These are phyloP conservation scores for Idris sp. DNA, from an alignment of 1,140 invertebrate species.

Conservation along the genomic window DNA sequence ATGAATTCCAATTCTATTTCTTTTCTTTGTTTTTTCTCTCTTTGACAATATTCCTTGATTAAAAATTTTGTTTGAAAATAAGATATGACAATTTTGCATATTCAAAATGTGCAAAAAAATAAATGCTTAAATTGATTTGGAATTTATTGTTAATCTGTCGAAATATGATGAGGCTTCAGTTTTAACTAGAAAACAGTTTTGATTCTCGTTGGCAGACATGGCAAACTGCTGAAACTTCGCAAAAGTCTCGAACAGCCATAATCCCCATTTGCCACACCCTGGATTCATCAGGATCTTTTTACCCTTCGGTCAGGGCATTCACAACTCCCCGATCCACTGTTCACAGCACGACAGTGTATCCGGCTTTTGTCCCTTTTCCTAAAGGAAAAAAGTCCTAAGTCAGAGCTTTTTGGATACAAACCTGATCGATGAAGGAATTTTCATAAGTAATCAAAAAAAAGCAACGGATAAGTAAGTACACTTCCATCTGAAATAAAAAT, in stretches of 20 bases:
- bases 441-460: too few relatives aligned
- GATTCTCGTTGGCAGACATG: constrained; percentile 42
- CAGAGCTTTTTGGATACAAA: constrained; percentile 47
- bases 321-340: constrained; percentile 53
- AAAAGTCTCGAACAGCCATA: constrained; percentile 67
- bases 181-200: neutral
- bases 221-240: constrained; percentile 64
- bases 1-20: too few relatives aligned
- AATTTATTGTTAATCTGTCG: too few relatives aligned
- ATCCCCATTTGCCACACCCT: constrained; percentile 69
- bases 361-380: constrained; percentile 59
- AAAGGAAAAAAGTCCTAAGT: constrained; percentile 47
- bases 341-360: constrained; percentile 50
- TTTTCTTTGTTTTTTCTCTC: too few relatives aligned
- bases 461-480: too few relatives aligned
- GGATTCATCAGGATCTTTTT: constrained; percentile 63
- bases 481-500: too few relatives aligned
- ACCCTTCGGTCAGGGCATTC: constrained; percentile 49
- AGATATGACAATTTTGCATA: too few relatives aligned
- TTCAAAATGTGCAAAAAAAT: too few relatives aligned
- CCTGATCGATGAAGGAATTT: constrained; percentile 61
- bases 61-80: too few relatives aligned
- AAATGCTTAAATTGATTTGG: too few relatives aligned
- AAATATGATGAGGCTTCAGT: too few relatives aligned
- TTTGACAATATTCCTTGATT: too few relatives aligned